Evolutionary conservation across 2,797 vertebrate species (phyloP).

Genomic region (Arctocebus calabarensis): DNA sequence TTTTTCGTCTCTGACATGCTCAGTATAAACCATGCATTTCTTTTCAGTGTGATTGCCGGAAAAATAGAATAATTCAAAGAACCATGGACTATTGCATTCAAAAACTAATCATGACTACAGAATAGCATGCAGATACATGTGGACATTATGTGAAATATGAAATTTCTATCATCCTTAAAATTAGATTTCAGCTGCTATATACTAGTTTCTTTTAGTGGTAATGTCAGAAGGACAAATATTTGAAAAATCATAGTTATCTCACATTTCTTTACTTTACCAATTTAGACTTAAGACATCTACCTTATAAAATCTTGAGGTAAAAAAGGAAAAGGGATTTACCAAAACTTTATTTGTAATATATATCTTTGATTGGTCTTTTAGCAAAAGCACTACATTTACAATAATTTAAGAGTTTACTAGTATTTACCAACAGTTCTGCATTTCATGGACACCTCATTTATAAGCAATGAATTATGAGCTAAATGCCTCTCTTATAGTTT

Average conservation of each 20-base stretch:
- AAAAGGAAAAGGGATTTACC: constrained; percentile 71
- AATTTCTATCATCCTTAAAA: constrained; percentile 76
- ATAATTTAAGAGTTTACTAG: constrained; percentile 85
- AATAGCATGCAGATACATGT: constrained; percentile 65
- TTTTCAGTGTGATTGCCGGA: constrained; percentile 85
- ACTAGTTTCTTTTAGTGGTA: constrained; percentile 75
- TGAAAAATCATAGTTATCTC: constrained; percentile 75
- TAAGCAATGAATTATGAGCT: constrained; percentile 97
- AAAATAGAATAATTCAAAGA: constrained; percentile 84
- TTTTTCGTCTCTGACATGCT: constrained; percentile 85
- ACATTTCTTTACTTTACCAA: constrained; percentile 54
- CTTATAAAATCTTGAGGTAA: constrained; percentile 76
- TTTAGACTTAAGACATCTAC: constrained; percentile 61
- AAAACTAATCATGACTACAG: constrained; percentile 78
- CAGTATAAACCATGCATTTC: constrained; percentile 85
- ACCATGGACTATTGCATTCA: constrained; percentile 81
- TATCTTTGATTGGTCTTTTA: constrained; percentile 93
- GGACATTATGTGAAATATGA: constrained; percentile 69
- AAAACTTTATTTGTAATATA: constrained; percentile 77
- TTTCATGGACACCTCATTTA: constrained; percentile 94
- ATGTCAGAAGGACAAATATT: constrained; percentile 71
- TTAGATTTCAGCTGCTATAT: constrained; percentile 70
- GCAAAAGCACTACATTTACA: constrained; percentile 89
- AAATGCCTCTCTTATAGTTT: constrained; percentile 95
- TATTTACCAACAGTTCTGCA: constrained; percentile 88